Conservation (phyloP, 2,888 invertebrate genomes). For the Schizaphis graminum region DNA sequence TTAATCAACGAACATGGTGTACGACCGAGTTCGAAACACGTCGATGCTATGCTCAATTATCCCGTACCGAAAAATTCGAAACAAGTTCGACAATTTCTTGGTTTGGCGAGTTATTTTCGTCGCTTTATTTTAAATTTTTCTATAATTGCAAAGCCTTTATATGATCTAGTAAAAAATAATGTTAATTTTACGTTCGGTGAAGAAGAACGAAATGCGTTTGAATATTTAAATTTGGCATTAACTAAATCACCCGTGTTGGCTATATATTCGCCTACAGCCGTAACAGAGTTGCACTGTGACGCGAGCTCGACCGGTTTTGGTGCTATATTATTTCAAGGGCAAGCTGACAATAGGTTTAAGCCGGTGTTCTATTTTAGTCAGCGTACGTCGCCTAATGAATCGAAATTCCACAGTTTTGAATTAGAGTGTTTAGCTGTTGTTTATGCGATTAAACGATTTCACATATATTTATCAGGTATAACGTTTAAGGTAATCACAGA, state of each 20-base stretch:
- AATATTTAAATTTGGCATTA: not conserved
- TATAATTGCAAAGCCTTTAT: constrained; percentile 47
- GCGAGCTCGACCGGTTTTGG: constrained; percentile 10
- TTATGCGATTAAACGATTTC: not conserved
- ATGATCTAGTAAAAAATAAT: not conserved
- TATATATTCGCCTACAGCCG: not conserved
- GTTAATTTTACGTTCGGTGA: not conserved
- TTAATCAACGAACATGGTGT: constrained; percentile 33
- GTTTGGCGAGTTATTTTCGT: not conserved
- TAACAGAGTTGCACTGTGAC: not conserved
- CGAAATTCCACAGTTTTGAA: constrained; percentile 2
- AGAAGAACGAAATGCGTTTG: not conserved
- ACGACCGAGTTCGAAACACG: constrained; percentile 42
- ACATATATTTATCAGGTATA: not conserved
- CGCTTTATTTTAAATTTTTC: constrained; percentile 55
- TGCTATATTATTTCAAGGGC: constrained; percentile 25
- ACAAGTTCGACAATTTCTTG: not conserved
- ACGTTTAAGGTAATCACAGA: not conserved
- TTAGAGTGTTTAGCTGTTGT: not conserved
- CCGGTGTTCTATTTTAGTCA: not conserved
- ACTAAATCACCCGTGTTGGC: not conserved
- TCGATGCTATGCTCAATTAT: constrained; percentile 63
- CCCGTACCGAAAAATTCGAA: not conserved
- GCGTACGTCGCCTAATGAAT: not conserved
- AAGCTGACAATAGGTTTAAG: not conserved